Base-by-base conservation (phyloP, 2,888 invertebrate genomes). In the Yponomeuta cagnagella region DNA sequence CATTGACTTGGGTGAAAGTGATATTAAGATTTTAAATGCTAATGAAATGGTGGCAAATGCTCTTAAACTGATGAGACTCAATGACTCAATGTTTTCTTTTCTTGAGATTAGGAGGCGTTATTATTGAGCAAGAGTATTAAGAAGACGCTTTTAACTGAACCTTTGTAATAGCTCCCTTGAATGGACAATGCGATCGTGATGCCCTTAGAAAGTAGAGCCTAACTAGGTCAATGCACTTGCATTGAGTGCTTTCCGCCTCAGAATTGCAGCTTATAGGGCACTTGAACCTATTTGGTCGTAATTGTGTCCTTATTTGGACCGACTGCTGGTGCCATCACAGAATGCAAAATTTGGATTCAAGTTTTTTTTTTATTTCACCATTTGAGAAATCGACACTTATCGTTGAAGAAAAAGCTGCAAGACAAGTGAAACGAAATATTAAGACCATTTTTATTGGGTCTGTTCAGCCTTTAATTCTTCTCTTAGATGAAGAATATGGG, bases 111-210 rank as follows among this genome's bases (percentile, higher is more conserved):
- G 43, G 6, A 43, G 8, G 43, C 43, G 43, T 43, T 8, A 43
- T 43, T 43, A 43, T 43, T 43, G 43, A 43, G 43, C 52, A 58
- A 58, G 52, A 58, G 15, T 58, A 15, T 58, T 52, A 58, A 58
- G 12, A 58, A 58, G 12, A 15, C 12, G 15, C 15, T 58, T 58
- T 5, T 15, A 58, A 58, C 52, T 6, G 5, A 12, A 15, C 15
- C 52, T 58, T 58, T 58, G 52, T 58, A 58, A 15, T 58, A 12
- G 52, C 52, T 12, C 15, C 52, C 15, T 15, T 58, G 52, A 58
- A 65, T 65, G 65, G 65, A 65, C 65, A 65, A 65, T 65, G 52
- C 15, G 52, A 65, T 31, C 33, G 65, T 33, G 30, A 64, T 64
- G 64, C 64, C 31, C 64, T 31, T 65, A 65, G 65, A 65, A 65